phyloP scores from a whole-genome alignment of 2,888 invertebrate genomes.

The Coelopa pilipes region DNA sequence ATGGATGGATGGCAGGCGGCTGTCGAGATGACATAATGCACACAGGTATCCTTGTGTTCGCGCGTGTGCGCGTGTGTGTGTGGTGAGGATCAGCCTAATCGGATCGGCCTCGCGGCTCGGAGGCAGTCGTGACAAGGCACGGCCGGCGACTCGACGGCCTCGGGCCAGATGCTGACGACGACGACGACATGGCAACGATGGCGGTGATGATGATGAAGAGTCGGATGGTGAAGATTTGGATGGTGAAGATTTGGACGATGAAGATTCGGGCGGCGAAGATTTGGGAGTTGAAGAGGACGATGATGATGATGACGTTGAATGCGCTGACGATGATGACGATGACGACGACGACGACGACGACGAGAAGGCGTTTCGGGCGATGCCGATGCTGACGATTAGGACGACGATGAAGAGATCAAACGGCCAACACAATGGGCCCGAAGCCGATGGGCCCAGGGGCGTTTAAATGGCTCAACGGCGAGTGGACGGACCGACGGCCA shows the following conservation, averaged over 20 bases:
- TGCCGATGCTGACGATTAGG: not conserved
- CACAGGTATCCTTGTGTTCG: slow-evolving; percentile 35
- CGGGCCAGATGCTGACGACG: not conserved
- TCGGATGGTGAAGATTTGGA: not conserved
- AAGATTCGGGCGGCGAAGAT: not conserved
- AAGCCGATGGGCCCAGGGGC: slow-evolving; percentile 13
- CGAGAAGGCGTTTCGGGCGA: not conserved
- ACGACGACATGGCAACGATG: not conserved
- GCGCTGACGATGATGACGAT: not conserved
- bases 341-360: slow-evolving; percentile 14
- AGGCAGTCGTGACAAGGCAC: slow-evolving; percentile 29
- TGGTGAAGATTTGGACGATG: too few relatives aligned
- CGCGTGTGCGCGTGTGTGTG: too few relatives aligned
- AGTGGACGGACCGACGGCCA: too few relatives aligned
- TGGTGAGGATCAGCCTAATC: slow-evolving; percentile 54
- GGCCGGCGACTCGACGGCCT: not conserved
- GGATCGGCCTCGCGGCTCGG: slow-evolving; percentile 47
- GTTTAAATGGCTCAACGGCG: slow-evolving; percentile 29
- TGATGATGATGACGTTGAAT: too few relatives aligned
- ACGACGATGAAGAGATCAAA: slow-evolving; percentile 28
- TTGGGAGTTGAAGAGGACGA: too few relatives aligned
- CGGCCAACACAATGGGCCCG: not conserved
- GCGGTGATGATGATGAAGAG: not conserved
- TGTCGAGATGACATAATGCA: slow-evolving; percentile 57
- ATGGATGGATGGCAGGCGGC: slow-evolving; percentile 28